Percentiles rank a stretch among this genome's conserved stretches.
phyloP scores from a whole-genome alignment of 1,140 invertebrate genomes.

The Trachymyrmex septentrionalis region DNA sequence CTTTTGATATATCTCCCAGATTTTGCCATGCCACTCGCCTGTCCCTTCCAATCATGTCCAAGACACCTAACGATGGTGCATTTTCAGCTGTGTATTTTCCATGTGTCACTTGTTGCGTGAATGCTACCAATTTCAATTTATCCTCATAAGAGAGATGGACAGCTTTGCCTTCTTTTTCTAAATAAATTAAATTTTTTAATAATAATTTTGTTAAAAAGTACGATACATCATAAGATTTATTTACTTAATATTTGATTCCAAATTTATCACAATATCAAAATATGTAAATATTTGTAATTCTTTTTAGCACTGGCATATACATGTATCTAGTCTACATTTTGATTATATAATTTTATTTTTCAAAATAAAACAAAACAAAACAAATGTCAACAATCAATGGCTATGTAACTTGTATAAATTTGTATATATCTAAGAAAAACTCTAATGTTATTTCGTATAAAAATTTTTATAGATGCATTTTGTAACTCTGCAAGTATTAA shows the following conservation, averaged over 20 bases:
- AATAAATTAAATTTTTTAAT: slow-evolving; percentile 77
- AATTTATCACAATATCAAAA: slow-evolving; percentile 6
- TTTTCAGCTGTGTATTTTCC: slow-evolving; percentile 93
- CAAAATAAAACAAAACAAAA: not conserved
- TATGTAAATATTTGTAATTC: not conserved
- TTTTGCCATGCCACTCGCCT: slow-evolving; percentile 97
- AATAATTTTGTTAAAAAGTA: not conserved
- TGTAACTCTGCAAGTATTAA: not conserved
- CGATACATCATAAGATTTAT: not conserved
- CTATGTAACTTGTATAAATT: not conserved
- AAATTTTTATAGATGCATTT: not conserved
- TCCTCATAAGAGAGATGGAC: slow-evolving; percentile 97
- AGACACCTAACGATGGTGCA: slow-evolving; percentile 94
- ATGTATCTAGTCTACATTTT: not conserved
- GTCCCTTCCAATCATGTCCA: slow-evolving; percentile 98
- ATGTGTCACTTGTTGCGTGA: slow-evolving; percentile 95
- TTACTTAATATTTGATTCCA: not conserved
- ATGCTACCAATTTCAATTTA: slow-evolving; percentile 95
- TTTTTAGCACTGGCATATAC: not conserved
- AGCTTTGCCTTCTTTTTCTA: slow-evolving; percentile 98
- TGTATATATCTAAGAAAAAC: not conserved
- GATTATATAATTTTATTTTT: not conserved
- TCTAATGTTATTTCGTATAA: not conserved
- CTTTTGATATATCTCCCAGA: slow-evolving; percentile 93
- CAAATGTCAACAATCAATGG: not conserved